phyloP scores from a whole-genome alignment of 2,888 invertebrate genomes.

The Ectemnius continuus region DNA sequence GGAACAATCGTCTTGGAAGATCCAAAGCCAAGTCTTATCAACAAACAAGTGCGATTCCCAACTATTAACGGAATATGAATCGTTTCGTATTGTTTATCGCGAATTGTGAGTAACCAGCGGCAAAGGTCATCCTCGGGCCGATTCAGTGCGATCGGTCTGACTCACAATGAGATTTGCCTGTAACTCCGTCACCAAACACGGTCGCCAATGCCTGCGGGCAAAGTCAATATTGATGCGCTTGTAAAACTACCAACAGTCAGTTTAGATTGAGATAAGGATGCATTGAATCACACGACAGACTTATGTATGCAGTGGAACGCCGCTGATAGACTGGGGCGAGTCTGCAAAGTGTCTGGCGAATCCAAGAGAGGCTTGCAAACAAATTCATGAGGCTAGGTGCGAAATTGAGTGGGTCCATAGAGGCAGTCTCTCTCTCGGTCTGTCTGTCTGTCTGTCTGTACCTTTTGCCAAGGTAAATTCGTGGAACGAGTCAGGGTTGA shows the following conservation, averaged over 20 bases:
- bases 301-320: not conserved
- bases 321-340: too few species aligned
- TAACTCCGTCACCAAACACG: constrained; percentile 30
- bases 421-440: not conserved
- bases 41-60: too few species aligned
- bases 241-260: constrained; percentile 53
- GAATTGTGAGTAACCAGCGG: constrained; percentile 10
- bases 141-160: constrained; percentile 33
- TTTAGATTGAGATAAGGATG: constrained; percentile 53
- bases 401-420: constrained; percentile 1
- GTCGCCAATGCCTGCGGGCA: constrained; percentile 14
- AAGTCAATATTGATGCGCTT: constrained; percentile 56
- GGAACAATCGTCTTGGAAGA: too few species aligned
- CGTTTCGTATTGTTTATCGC: not conserved
- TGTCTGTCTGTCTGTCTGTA: not conserved
- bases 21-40: constrained; percentile 16
- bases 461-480: not conserved
- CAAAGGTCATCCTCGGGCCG: constrained; percentile 37
- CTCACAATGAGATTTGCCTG: constrained; percentile 31
- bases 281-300: constrained; percentile 30
- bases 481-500: constrained; percentile 12
- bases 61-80: not conserved
- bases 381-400: not conserved
- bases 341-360: too few species aligned
- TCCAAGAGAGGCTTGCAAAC: not conserved